Evolutionary conservation across 2,888 invertebrate genomes (phyloP), one percentile per base, ranked within the genome.

Genomic region (Exephanes ischioxanthus): DNA sequence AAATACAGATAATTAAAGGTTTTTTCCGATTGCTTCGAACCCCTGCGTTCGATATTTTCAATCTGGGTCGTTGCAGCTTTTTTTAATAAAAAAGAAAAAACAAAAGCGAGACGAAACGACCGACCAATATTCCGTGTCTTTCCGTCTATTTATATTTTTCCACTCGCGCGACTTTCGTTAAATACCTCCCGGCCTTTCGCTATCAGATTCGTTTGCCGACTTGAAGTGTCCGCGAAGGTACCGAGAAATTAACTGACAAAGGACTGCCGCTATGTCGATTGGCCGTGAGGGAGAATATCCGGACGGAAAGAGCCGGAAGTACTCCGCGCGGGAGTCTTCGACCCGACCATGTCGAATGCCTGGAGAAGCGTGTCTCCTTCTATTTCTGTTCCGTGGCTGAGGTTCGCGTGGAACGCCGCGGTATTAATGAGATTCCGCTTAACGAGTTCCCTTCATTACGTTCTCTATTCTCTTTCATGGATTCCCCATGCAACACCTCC

Each of bases 391-490:
- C 19, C 55, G 37, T 73, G 51, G 26, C 71, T 48, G 16, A 80
- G 67, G 22, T 41, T 55, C 80, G 73, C 63, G 63, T 72, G 63
- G 66, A 80, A 80, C 78, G 63, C 72, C 26, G 71, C 33, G 58
- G 72, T 66, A 80, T 80, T 80, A 80, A 80, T 80, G 80, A 80
- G 80, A 80, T 80, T 80, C 80, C 63, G 63, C 72, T 80, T 85
- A 82, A 85, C 82, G 79, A 85, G 81, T 85, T 75, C 79, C 71
- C 76, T 53, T 80, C 82, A 68, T 80, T 84, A 76, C 68, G 63
- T 61, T 76, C 75, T 70, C 66, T 75, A 48, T 78, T 79, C 68
- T 72, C 71, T 83, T 58, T 79, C 72, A 83, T 55, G 61, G 22
- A 61, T 61, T 61, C 61, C 37, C 4, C 37, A 37, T 37, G 2